A percentile compares a stretch with the other conserved stretches of the same genome.
phyloP scores from a whole-genome alignment of 2,888 invertebrate species.

The Nowickia ferox region DNA sequence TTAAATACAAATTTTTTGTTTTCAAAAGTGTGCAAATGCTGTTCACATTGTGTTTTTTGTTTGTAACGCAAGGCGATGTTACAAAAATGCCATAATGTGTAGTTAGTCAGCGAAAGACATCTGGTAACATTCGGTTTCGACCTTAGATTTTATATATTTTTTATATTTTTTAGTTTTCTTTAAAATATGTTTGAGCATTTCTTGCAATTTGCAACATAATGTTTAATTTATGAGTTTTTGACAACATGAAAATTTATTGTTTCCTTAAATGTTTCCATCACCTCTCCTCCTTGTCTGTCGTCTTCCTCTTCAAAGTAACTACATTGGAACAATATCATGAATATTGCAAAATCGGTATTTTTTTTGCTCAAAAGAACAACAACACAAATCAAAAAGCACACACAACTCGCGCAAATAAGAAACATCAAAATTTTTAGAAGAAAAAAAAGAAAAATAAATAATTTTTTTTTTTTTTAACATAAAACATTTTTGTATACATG shows the following conservation, averaged over 20 bases:
- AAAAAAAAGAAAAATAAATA: slow-evolving; percentile 36
- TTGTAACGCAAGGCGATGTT: too few species aligned
- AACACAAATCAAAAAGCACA: slow-evolving; percentile 25
- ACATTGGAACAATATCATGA: slow-evolving; percentile 52
- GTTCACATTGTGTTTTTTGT: too few species aligned
- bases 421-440: slow-evolving; percentile 28
- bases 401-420: slow-evolving; percentile 30
- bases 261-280: slow-evolving; percentile 55
- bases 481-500: slow-evolving; percentile 64
- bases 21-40: too few species aligned
- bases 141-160: background rate
- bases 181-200: slow-evolving; percentile 24
- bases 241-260: slow-evolving; percentile 71
- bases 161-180: background rate
- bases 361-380: slow-evolving; percentile 30
- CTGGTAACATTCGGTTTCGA: background rate
- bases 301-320: background rate
- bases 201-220: slow-evolving; percentile 68
- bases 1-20: too few species aligned
- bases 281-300: background rate
- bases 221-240: slow-evolving; percentile 76
- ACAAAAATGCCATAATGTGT: too few species aligned
- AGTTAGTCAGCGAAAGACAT: background rate
- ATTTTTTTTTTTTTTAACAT: slow-evolving; percentile 35
- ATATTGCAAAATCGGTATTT: slow-evolving; percentile 62